Evolutionary conservation across 2,797 vertebrate species (phyloP).

Genomic region (Siniperca undulata): DNA sequence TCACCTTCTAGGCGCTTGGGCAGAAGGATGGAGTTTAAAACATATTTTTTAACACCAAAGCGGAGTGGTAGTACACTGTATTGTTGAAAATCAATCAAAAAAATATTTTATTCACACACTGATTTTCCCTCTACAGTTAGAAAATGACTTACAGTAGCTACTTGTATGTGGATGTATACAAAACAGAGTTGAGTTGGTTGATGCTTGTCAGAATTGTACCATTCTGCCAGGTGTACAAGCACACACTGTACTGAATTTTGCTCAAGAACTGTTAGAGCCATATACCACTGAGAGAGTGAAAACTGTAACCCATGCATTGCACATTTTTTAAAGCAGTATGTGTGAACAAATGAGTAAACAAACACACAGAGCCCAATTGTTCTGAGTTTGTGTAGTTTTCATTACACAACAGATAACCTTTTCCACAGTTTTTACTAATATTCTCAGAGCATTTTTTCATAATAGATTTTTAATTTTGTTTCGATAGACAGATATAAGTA

Average conservation of each 20-base stretch:
- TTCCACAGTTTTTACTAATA: background rate
- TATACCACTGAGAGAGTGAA: background rate
- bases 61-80: background rate
- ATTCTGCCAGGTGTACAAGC: constrained; percentile 18
- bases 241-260: background rate
- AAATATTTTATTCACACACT: constrained; percentile 6
- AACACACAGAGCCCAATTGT: background rate
- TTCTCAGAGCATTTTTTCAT: background rate
- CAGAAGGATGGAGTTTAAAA: background rate
- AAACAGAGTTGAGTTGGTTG: background rate
- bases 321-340: background rate
- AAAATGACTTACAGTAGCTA: background rate
- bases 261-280: background rate
- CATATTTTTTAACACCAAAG: background rate
- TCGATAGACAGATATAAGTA: background rate
- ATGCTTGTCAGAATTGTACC: constrained; percentile 11
- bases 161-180: constrained; percentile 1
- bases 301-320: background rate
- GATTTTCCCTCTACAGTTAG: constrained; percentile 5
- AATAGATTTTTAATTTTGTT: background rate
- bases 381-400: background rate
- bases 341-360: background rate
- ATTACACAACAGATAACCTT: background rate
- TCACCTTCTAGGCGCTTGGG: background rate
- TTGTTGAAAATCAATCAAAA: constrained; percentile 2